Base-by-base conservation (phyloP, 92 coral and sea anemone genomes). In the Siderastrea radians region DNA sequence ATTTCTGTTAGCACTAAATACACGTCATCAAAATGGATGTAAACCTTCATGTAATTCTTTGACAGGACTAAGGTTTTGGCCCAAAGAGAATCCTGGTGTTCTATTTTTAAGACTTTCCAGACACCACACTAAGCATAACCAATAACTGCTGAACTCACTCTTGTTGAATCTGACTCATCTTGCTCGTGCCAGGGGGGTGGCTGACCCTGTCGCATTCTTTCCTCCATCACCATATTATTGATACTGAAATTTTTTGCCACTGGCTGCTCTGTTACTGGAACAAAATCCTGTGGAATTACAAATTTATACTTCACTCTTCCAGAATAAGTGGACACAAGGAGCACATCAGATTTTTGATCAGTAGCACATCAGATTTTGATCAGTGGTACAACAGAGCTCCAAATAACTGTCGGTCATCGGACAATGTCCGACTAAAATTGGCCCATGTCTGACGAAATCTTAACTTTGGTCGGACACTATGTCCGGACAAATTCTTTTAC, bases 121-220 rank as follows among this genome's bases (percentile, higher is more conserved):
- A n/a, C 11, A 7, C 48, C 7, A 66, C 71, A 26, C 6, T 5
- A 5, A 53, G 6, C 5, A 55, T 5, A 5, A 53, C 0, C 5
- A 55, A 55, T 14, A 4, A 11, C 2, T 67, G 72, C 47, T 73
- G 79, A 7, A 57, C 90, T 68, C 71, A 98, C 99, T 90, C 92
- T 94, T 13, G 99, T 98, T 7, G 97, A 95, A 72, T 98, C 99
- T 47, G 86, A 78, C 47, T 93, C 95, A 70, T 92, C 98, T 69
- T 92, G 88, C 14, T 85, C 92, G 75, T 90, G 94, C 94, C 96
- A 93, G 26, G 96, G 94, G 7, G 95, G 95, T 12, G 88, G 86
- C 72, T 91, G 92, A 11, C 95, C 90, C 59, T 91, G 93, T 15
- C 95, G 85, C 89, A 95, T 95, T 16, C 97, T 89, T 14, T 93